phyloP scores from a whole-genome alignment of 2,888 invertebrate species.

The Drosophila anomalata region DNA sequence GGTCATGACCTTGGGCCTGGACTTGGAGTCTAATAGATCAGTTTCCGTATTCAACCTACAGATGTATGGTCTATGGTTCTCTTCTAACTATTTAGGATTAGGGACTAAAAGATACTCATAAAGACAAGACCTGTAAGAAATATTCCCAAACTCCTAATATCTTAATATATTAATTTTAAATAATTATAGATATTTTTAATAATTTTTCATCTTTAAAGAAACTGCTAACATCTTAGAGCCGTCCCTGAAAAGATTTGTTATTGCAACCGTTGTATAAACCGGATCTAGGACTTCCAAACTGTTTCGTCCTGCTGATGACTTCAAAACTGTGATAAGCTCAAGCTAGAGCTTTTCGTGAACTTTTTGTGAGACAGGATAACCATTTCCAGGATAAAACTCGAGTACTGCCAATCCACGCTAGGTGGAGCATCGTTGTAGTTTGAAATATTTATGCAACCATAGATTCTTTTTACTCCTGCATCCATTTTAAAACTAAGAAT shows the following conservation, averaged over 20 bases:
- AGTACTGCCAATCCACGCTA: background rate
- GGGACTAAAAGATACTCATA: too few species aligned
- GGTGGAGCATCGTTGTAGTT: background rate
- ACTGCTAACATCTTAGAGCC: background rate
- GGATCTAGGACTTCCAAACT: background rate
- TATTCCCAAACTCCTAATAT: too few species aligned
- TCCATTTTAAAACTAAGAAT: background rate
- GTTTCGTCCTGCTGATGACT: background rate
- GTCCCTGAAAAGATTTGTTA: background rate
- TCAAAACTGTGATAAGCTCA: background rate
- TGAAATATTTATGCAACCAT: background rate
- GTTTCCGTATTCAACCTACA: background rate
- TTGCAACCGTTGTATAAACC: background rate
- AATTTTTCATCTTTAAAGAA: background rate
- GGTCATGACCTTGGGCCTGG: slow-evolving; percentile 28
- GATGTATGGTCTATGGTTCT: too few species aligned
- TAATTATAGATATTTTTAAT: too few species aligned
- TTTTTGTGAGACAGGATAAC: background rate
- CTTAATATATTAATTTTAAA: too few species aligned
- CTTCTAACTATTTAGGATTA: too few species aligned
- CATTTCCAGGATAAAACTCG: background rate
- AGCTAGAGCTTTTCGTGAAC: background rate
- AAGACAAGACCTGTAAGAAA: too few species aligned
- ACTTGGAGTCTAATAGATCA: background rate
- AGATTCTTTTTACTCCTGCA: background rate